Evolutionary conservation across 2,113 vertebrate species (phyloP), one percentile per base, ranked within the genome.

Genomic region (Rousettus leschenaultii): DNA sequence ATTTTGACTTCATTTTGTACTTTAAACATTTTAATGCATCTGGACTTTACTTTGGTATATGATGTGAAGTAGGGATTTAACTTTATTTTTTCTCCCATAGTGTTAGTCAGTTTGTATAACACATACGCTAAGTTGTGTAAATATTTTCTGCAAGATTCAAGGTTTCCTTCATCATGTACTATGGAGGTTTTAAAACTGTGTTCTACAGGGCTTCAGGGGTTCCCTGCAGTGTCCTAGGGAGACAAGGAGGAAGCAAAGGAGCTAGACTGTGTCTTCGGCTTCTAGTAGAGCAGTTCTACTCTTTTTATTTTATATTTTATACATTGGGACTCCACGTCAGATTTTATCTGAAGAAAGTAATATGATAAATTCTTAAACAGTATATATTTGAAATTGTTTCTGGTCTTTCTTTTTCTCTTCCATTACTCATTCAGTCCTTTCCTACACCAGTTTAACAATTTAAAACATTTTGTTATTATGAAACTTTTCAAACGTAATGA

Each of bases 271-370:
- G 38, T 73, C 8, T 94, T 45, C 35, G 77, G 26, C 53, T 33
- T 65, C 35, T 24, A 53, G 63, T 10, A 45, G 33, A 73, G 21
- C 43, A 87, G 26, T n/a, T 26, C 22, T 66, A 53, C 2, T 51
- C 51, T 84, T 73, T 89, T 68, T 78, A 57, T 73, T 89, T 68
- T 78, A 57, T 80, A 38, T 43, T 91, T 95, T 71, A 55, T 38
- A n/a, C 53, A 13, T 93, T 95, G 61, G 33, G 9, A 10, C 33
- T 88, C 48, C 78, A 38, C 55, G 66, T 92, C 35, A 89, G 73
- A 59, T 77, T 97, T 95, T 83, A 89, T 89, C 71, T 86, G 66
- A 86, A 93, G 82, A 97, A 96, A 88, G 26, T 73, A 82, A 78
- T 87, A 70, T 43, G 80, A 87, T 79, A 89, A 43, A 45, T 65